Conservation (phyloP, 2,888 invertebrate species). For the Sphaerophoria taeniata region DNA sequence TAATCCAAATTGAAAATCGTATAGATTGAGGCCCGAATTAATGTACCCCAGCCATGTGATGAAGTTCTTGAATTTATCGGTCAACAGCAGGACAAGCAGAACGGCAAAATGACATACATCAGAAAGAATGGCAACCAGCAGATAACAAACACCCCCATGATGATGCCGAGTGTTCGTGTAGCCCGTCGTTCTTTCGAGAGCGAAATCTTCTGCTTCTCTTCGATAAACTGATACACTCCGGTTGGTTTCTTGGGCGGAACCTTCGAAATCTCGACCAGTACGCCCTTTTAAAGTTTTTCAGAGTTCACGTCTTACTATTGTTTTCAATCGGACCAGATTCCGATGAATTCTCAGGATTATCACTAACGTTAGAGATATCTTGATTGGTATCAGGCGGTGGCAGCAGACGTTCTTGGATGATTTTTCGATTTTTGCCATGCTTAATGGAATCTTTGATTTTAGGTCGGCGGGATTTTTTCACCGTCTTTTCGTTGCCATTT, state of each 20-base stretch:
- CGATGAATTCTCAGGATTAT: conserved; percentile 76
- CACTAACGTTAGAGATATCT: conserved; percentile 61
- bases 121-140: conserved; percentile 99
- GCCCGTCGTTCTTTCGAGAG: conserved; percentile 96
- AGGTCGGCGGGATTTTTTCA: conserved; percentile 82
- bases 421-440: conserved; percentile 83
- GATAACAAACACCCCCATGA: conserved; percentile 98
- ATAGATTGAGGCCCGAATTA: conserved; percentile 95
- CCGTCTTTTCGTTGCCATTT: conserved; percentile 83
- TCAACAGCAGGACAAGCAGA: conserved; percentile 91
- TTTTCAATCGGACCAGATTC: conserved; percentile 69
- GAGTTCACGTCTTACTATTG: conserved; percentile 56
- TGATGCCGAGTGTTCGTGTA: conserved; percentile 96
- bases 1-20: conserved; percentile 98
- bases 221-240: conserved; percentile 93
- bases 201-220: conserved; percentile 95
- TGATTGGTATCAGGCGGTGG: conserved; percentile 56
- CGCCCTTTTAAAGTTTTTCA: conserved; percentile 62
- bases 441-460: conserved; percentile 84
- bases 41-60: conserved; percentile 97
- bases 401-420: conserved; percentile 73
- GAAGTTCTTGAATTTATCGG: conserved; percentile 91
- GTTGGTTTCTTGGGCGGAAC: conserved; percentile 83
- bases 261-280: conserved; percentile 57
- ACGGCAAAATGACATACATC: conserved; percentile 96